Conservation (phyloP, 2,797 vertebrate genomes). For the Liasis olivaceus region DNA sequence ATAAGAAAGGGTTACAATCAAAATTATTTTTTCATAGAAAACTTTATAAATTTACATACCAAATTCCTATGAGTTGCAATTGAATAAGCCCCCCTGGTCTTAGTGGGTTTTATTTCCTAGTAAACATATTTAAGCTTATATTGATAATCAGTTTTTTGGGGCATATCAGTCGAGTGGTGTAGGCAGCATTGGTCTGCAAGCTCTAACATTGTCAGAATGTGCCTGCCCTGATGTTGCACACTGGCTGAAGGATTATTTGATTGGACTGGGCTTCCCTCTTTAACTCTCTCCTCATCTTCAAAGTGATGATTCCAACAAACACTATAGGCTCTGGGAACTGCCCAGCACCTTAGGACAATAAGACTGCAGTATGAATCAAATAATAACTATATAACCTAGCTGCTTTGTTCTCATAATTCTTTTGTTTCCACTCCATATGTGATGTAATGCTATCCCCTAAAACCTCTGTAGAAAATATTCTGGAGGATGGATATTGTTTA, state of each 20-base stretch:
- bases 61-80: not conserved
- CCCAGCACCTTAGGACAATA: not conserved
- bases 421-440: not conserved
- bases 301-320: not conserved
- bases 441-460: not conserved
- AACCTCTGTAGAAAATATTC: not conserved
- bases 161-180: not conserved
- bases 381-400: not conserved
- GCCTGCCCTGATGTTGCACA: not conserved
- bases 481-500: not conserved
- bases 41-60: not conserved
- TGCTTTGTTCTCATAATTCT: not conserved
- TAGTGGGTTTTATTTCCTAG: not conserved
- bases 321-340: not conserved
- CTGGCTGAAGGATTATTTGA: not conserved
- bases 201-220: not conserved
- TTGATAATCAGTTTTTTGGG: not conserved
- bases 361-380: not conserved
- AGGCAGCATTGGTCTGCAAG: not conserved
- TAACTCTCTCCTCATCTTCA: not conserved
- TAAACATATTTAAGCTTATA: not conserved
- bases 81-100: not conserved
- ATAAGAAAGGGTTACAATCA: not conserved
- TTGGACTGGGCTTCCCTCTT: not conserved
- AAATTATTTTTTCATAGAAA: not conserved